Conservation (phyloP, 2,888 invertebrate genomes). For the Lithodes maja region DNA sequence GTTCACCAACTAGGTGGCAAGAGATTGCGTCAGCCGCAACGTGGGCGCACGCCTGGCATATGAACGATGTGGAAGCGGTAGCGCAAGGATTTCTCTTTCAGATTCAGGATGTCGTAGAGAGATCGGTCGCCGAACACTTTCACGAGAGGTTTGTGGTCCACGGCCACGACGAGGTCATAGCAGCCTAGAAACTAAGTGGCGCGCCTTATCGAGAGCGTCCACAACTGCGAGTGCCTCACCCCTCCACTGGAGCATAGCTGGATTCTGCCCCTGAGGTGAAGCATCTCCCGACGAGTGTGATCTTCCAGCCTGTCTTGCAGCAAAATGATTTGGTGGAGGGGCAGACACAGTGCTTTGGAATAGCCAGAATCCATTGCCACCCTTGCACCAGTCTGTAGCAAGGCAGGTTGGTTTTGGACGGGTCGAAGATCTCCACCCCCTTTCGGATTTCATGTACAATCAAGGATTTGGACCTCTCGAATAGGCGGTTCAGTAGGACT, state of each 20-base stretch:
- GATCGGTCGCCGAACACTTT: slow-evolving; percentile 20
- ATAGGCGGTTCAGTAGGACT: slow-evolving; percentile 17
- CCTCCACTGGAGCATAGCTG: slow-evolving; percentile 27
- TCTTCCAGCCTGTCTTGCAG: slow-evolving; percentile 28
- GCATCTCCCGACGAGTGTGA: slow-evolving; percentile 39
- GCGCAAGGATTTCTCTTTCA: slow-evolving; percentile 26
- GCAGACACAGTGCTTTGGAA: slow-evolving; percentile 40
- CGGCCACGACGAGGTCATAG: slow-evolving; percentile 1
- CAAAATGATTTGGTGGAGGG: slow-evolving; percentile 28
- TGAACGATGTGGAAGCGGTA: slow-evolving; percentile 29
- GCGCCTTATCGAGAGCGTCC: slow-evolving; percentile 45
- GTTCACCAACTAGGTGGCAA: not conserved
- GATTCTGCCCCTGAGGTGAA: slow-evolving; percentile 41
- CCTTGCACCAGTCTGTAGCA: slow-evolving; percentile 30
- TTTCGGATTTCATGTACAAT: not conserved
- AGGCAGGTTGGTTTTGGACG: slow-evolving; percentile 7
- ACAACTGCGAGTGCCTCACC: slow-evolving; percentile 30
- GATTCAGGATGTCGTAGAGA: slow-evolving; percentile 7
- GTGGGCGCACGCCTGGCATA: not conserved
- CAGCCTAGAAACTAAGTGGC: slow-evolving; percentile 39
- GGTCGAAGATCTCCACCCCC: slow-evolving; percentile 18
- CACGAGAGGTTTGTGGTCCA: slow-evolving; percentile 50
- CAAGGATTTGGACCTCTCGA: slow-evolving; percentile 18
- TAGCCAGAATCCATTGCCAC: slow-evolving; percentile 33
- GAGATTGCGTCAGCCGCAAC: slow-evolving; percentile 6